Conservation (phyloP, 2,113 vertebrate species). For the Phalacrocorax carbo region DNA sequence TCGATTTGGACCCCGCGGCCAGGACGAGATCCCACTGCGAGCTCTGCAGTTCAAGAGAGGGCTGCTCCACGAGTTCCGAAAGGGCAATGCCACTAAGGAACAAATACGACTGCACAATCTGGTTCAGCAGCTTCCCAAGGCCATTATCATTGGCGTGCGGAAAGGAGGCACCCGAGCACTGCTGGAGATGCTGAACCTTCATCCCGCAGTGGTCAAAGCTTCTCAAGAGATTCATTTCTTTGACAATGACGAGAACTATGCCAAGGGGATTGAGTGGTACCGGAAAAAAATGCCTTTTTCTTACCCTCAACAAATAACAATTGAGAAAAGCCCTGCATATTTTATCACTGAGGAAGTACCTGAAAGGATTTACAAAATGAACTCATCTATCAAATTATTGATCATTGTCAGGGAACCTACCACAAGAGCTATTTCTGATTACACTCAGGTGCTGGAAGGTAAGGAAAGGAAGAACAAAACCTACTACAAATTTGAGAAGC, state of each 20-base stretch:
- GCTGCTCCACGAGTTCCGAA: slow-evolving; percentile 85
- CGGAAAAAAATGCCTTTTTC: slow-evolving; percentile 96
- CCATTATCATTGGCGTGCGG: slow-evolving; percentile 94
- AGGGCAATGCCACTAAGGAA: slow-evolving; percentile 86
- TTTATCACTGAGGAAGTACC: slow-evolving; percentile 96
- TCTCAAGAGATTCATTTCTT: slow-evolving; percentile 98
- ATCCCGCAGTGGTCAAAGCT: slow-evolving; percentile 94
- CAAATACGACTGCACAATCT: slow-evolving; percentile 86
- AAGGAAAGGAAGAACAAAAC: slow-evolving; percentile 97
- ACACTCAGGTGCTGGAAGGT: slow-evolving; percentile 95
- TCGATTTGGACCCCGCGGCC: slow-evolving; percentile 70
- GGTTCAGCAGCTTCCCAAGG: slow-evolving; percentile 92
- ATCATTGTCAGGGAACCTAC: slow-evolving; percentile 95
- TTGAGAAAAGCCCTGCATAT: slow-evolving; percentile 96
- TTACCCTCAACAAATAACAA: slow-evolving; percentile 93
- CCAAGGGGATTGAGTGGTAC: slow-evolving; percentile 93
- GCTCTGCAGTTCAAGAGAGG: slow-evolving; percentile 89
- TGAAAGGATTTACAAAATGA: slow-evolving; percentile 97
- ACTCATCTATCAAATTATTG: slow-evolving; percentile 93
- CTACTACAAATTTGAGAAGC: slow-evolving; percentile 93
- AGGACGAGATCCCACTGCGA: slow-evolving; percentile 83
- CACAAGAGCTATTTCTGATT: slow-evolving; percentile 94
- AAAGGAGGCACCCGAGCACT: slow-evolving; percentile 94
- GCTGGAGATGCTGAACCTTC: slow-evolving; percentile 96
- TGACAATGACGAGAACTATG: slow-evolving; percentile 94